Evolutionary conservation across 2,888 invertebrate genomes (phyloP), one percentile per base, ranked within the genome.

Genomic region (Oithona nana): DNA sequence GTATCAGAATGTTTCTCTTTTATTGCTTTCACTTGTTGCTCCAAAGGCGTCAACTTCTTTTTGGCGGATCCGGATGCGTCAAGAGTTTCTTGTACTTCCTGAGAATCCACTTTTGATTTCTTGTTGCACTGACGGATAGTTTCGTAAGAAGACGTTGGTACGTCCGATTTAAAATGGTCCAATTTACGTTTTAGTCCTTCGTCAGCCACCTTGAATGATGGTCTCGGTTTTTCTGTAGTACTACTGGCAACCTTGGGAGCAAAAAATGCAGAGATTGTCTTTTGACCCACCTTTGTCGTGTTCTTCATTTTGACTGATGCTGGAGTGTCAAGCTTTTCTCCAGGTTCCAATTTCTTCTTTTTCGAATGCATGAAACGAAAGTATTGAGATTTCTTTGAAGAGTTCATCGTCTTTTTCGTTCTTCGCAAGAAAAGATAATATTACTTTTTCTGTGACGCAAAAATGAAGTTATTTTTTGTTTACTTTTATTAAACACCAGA

Each of bases 1-100:
- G 71, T 68, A 66, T 72, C 72, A 20, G 72, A 70, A 65, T 73
- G 68, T 59, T 72, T 67, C n/a, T 48, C 59, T 49, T 59, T 28
- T 16, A 59, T 24, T 22, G 20, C 24, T 6, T 24, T 20, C 54
- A 54, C 54, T 22, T 54, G 54, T 22, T 22, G 22, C 26, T 54
- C 54, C 54, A 54, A 26, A 24, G 54, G 54, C 20, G 54, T 54
- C 39, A 39, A 39, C 39, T 39, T 39, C 39, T 39, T 39, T 39
- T 39, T 39, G 6, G 39, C 6, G 6, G 39, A 39, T 6, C 39
- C 39, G 16, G 8, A 11, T 39, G 39, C 6, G 16, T 11, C 39
- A 6, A 39, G 39, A 39, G 39, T 6, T 39, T 39, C 39, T 6
- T 39, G 8, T n/a, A n/a, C n/a, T n/a, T n/a, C n/a, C n/a, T n/a